Base-by-base conservation (phyloP, 1,140 invertebrate species). In the Orius laevigatus region DNA sequence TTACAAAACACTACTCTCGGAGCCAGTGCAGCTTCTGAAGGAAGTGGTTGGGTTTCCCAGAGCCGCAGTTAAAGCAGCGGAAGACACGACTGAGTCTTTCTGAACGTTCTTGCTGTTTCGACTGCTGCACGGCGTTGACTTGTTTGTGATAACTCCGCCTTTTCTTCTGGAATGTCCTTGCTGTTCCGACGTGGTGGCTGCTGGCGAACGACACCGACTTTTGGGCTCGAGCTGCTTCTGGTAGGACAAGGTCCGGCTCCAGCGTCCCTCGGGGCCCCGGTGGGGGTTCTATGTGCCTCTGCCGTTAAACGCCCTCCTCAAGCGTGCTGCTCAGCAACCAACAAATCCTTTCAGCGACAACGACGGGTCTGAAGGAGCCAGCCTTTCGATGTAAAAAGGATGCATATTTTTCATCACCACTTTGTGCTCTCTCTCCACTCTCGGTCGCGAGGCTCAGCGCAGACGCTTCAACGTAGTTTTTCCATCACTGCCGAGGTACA, bases 401-500 rank as follows among this genome's bases (percentile, higher is more conserved):
- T 56, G 49, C 20, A 61, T 46, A 46, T 62, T 62, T 40, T 51
- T 55, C 11, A 59, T 40, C 1, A 61, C 47, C 15, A 61, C 58
- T 35, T 50, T 51, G 15, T 60, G 35, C 46, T 56, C n/a, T 54
- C 33, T 56, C 49, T 3, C n/a, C n/a, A n/a, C 15, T 15, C 51
- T 60, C 57, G 3, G 54, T 43, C 11, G 58, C n/a, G 54, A 12
- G 41, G 47, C 2, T 51, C 39, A n/a, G 18, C 53, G 51, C 10
- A 62, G 44, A 12, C 58, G 46, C 48, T 55, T 55, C n/a, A 53
- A 63, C 60, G 50, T 62, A 54, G 33, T 59, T 59, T 42, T 60
- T 52, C n/a, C 56, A 62, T 57, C 12, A 55, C 46, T 2, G 60
- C 53, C 4, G n/a, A 62, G 44, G 48, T 53, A 62, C 14, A 59